Conservation (phyloP, 2,113 vertebrate genomes). For the Nansenia antarctica region DNA sequence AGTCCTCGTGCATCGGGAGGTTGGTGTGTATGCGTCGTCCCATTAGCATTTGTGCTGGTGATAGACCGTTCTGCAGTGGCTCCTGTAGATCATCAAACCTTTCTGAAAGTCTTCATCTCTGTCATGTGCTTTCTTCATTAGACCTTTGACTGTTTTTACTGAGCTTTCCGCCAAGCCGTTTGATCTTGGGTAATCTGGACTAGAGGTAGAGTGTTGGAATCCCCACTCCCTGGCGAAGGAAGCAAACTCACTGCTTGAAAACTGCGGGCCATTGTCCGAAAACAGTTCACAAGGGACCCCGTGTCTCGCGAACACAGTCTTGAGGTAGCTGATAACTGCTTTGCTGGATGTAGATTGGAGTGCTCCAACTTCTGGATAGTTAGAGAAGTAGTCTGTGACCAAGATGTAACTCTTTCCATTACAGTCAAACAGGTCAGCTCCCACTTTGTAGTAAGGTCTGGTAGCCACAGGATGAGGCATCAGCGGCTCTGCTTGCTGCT, state of each 20-base stretch:
- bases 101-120: constrained; percentile 5
- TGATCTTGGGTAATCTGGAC: constrained; percentile 21
- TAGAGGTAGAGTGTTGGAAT: constrained; percentile 26
- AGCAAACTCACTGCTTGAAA: constrained; percentile 24
- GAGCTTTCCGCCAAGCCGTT: constrained; percentile 27
- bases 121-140: constrained; percentile 22
- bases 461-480: constrained; percentile 3
- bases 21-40: too few relatives aligned
- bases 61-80: not conserved
- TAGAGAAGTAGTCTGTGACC: constrained; percentile 23
- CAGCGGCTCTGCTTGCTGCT: constrained; percentile 17
- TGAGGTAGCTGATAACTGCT: constrained; percentile 22
- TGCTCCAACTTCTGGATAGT: constrained; percentile 8
- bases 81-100: constrained; percentile 7
- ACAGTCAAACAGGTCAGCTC: constrained; percentile 19
- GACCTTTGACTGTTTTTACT: constrained; percentile 24
- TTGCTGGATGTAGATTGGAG: constrained; percentile 16
- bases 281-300: constrained; percentile 17
- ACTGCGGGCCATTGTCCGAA: too few relatives aligned
- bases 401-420: constrained; percentile 29
- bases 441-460: constrained; percentile 21
- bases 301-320: constrained; percentile 22
- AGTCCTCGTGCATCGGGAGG: too few relatives aligned
- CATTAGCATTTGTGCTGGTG: too few relatives aligned
- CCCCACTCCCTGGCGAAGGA: constrained; percentile 27